A percentile compares a stretch with the other conserved stretches of the same genome.
Evolutionary conservation across 2,797 vertebrate genomes (phyloP).

Genomic region (Mallotus villosus): DNA sequence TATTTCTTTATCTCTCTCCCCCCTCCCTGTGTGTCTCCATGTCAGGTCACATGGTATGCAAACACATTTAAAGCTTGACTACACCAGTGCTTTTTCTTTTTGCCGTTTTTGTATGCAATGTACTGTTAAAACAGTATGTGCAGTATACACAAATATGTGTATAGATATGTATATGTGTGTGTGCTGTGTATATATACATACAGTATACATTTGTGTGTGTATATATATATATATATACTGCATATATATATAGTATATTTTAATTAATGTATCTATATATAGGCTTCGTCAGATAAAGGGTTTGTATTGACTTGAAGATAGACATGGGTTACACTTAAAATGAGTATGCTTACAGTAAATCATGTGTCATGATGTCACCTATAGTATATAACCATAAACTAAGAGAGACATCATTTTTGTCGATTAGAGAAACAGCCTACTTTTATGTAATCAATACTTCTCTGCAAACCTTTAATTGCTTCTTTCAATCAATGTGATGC

Average conservation of each 20-base stretch:
- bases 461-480: slow-evolving; percentile 70
- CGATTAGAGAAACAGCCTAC: slow-evolving; percentile 76
- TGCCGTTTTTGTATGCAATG: slow-evolving; percentile 37
- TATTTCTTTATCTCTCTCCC: slow-evolving; percentile 21
- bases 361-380: slow-evolving; percentile 15
- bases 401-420: slow-evolving; percentile 68
- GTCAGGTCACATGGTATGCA: slow-evolving; percentile 67
- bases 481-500: slow-evolving; percentile 78
- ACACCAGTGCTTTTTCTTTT: slow-evolving; percentile 47
- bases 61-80: slow-evolving; percentile 73
- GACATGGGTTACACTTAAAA: slow-evolving; percentile 39
- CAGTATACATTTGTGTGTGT: too few species aligned
- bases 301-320: slow-evolving; percentile 31
- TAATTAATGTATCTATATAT: too few species aligned
- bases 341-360: slow-evolving; percentile 58
- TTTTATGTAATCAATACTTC: slow-evolving; percentile 70
- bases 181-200: too few species aligned
- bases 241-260: too few species aligned
- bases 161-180: too few species aligned
- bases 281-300: slow-evolving; percentile 40
- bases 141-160: background rate
- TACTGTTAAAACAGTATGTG: background rate
- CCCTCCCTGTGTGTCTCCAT: background rate
- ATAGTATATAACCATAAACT: slow-evolving; percentile 56
- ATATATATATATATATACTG: too few species aligned